Evolutionary conservation across 2,888 invertebrate genomes (phyloP), one percentile per base, ranked within the genome.

Genomic region (Parelbella ahira): DNA sequence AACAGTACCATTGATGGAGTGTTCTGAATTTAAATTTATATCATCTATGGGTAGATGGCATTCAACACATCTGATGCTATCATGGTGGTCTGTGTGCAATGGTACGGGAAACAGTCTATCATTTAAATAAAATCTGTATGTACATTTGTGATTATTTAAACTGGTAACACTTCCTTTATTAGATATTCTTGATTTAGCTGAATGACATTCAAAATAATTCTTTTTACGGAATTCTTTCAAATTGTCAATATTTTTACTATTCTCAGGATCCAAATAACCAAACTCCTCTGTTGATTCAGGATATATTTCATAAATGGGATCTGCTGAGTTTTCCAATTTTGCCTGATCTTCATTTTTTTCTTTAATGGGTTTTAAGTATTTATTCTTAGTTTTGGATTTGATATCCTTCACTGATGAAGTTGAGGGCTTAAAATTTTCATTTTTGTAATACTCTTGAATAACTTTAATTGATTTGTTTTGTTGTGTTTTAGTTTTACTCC

Each of bases 161-260:
- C 51, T 65, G 0, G 63, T 69, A 1, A 49, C 68, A 11, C 64
- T 74, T 0, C 57, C 59, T 33, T 57, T 68, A 2, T 41, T 57
- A 9, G 65, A 63, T 0, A 80, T 53, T 39, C 79, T 70, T 4
- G 73, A 73, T 58, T 64, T 76, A 1, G 83, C 81, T 0, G 90
- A 89, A 55, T 90, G 90, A n/a, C 90, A 90, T 50, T 91, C 91
- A 45, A 91, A 91, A 54, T 89, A 91, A 54, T 91, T 89, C 3
- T 88, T 72, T 1, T 82, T 68, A 6, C 91, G 76, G 50, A 91
- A 91, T 50, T 83, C 74, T 45, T 76, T 81, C n/a, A 87, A 36
- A 2, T 63, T 53, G 12, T 63, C 49, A 0, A 80, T 58, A 10
- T 54, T 71, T 0, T 68, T 56, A 0, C 51, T 42, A 28, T 60